phyloP scores from a whole-genome alignment of 2,113 vertebrate genomes.

The Dicaeum eximium region DNA sequence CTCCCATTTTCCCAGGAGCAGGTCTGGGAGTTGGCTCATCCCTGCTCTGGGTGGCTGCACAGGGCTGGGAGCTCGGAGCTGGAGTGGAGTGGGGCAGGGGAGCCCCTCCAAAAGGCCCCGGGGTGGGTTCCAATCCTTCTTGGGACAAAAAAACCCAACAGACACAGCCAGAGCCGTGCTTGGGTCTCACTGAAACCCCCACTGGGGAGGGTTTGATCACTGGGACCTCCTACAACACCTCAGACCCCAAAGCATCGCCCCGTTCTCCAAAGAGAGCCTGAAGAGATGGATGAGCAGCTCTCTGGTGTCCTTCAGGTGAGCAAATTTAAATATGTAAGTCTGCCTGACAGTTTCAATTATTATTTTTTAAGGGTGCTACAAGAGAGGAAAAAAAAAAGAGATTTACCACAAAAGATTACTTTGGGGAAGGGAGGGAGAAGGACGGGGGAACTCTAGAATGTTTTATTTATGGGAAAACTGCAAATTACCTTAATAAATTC shows the following conservation, averaged over 20 bases:
- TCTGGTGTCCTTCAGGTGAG: not conserved
- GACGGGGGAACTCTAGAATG: not conserved
- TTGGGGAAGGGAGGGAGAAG: not conserved
- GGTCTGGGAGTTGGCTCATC: not conserved
- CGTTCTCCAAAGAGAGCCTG: not conserved
- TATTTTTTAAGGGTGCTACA: not conserved
- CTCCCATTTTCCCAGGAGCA: not conserved
- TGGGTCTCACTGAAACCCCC: not conserved
- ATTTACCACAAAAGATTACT: slow-evolving; percentile 19
- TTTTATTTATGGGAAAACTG: slow-evolving; percentile 65
- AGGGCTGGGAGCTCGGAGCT: fast-evolving
- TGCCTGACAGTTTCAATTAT: not conserved
- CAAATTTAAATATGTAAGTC: not conserved
- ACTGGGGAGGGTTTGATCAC: fast-evolving
- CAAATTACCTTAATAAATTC: slow-evolving; percentile 69
- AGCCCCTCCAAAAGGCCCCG: too few species aligned
- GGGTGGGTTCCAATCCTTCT: too few species aligned
- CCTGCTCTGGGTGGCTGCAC: not conserved
- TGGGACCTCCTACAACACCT: not conserved
- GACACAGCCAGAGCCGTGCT: not conserved
- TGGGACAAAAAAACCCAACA: too few species aligned
- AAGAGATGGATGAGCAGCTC: not conserved
- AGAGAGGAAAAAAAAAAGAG: not conserved
- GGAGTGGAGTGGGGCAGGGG: too few species aligned
- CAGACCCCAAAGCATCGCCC: not conserved